Evolutionary conservation across 2,113 vertebrate species (phyloP).

Genomic region (Morone chrysops): DNA sequence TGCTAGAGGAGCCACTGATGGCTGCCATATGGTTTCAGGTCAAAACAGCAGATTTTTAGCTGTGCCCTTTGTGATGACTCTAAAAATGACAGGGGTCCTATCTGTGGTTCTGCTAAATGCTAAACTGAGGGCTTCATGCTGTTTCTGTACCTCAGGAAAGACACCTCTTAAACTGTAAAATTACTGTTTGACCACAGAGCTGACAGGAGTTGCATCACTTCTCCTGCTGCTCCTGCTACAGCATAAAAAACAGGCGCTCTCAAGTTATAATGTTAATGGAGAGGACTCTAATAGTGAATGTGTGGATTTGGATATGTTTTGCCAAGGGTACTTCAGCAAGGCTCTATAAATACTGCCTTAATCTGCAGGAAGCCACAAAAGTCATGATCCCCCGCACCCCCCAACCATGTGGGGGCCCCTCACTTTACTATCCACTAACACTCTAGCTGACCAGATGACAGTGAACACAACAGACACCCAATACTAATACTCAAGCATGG

Average conservation of each 20-base stretch:
- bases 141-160: constrained; percentile 6
- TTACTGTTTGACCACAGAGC: constrained; percentile 46
- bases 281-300: constrained; percentile 56
- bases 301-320: constrained; percentile 75
- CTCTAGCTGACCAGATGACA: constrained; percentile 25
- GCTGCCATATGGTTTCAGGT: constrained; percentile 80
- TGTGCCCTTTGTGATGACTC: constrained; percentile 39
- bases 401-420: constrained; percentile 6
- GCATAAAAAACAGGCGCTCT: constrained; percentile 20
- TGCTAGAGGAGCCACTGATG: constrained; percentile 62
- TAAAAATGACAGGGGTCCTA: constrained; percentile 52
- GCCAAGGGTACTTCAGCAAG: constrained; percentile 69
- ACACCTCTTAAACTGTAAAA: constrained; percentile 7
- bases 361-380: constrained; percentile 81
- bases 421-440: constrained; percentile 45
- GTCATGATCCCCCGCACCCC: constrained; percentile 58
- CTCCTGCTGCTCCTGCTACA: background rate
- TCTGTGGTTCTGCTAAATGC: constrained; percentile 15
- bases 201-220: constrained; percentile 49
- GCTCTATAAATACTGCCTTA: constrained; percentile 78
- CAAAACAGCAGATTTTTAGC: constrained; percentile 74
- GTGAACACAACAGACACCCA: constrained; percentile 55
- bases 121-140: constrained; percentile 7
- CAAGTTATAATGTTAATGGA: constrained; percentile 52
- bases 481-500: constrained; percentile 46